Evolutionary conservation across 2,797 vertebrate species (phyloP).

Genomic region (Vespertilio murinus): DNA sequence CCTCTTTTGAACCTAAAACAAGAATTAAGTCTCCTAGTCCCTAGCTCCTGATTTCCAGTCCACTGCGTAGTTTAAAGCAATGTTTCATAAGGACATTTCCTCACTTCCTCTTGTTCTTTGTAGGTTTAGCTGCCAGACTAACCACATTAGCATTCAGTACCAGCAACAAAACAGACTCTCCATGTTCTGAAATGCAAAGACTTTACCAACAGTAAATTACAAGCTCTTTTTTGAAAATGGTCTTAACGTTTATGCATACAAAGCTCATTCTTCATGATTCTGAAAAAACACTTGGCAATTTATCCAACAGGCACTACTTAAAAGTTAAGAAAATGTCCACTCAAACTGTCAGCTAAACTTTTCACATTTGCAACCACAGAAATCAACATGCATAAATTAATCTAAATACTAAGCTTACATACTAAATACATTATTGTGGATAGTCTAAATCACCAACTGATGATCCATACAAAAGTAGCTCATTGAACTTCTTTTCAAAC

Average conservation of each 20-base stretch:
- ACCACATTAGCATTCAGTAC: slow-evolving; percentile 68
- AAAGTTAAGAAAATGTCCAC: slow-evolving; percentile 27
- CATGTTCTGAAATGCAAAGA: slow-evolving; percentile 63
- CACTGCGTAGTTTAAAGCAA: slow-evolving; percentile 53
- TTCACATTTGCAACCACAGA: slow-evolving; percentile 41
- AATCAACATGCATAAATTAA: slow-evolving; percentile 42
- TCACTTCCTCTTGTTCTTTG: slow-evolving; percentile 71
- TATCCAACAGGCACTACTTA: slow-evolving; percentile 32
- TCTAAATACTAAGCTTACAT: neutral
- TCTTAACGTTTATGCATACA: slow-evolving; percentile 38
- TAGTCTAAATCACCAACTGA: slow-evolving; percentile 21
- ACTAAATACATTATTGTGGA: neutral
- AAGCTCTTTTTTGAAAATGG: slow-evolving; percentile 22
- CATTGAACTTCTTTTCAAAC: slow-evolving; percentile 35
- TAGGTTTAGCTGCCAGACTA: slow-evolving; percentile 59
- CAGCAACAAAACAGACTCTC: slow-evolving; percentile 49
- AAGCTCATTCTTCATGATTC: slow-evolving; percentile 51
- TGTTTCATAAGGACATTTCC: slow-evolving; percentile 63
- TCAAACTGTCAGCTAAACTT: slow-evolving; percentile 40
- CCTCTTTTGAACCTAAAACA: slow-evolving; percentile 26
- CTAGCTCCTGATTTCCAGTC: slow-evolving; percentile 4
- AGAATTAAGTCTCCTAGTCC: slow-evolving; percentile 14
- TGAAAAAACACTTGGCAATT: slow-evolving; percentile 17
- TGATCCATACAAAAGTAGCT: slow-evolving; percentile 24
- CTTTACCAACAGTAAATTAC: slow-evolving; percentile 60